A percentile compares a stretch with the other conserved stretches of the same genome.
Evolutionary conservation across 2,888 invertebrate genomes (phyloP).

Genomic region (Nomada hirtipes): DNA sequence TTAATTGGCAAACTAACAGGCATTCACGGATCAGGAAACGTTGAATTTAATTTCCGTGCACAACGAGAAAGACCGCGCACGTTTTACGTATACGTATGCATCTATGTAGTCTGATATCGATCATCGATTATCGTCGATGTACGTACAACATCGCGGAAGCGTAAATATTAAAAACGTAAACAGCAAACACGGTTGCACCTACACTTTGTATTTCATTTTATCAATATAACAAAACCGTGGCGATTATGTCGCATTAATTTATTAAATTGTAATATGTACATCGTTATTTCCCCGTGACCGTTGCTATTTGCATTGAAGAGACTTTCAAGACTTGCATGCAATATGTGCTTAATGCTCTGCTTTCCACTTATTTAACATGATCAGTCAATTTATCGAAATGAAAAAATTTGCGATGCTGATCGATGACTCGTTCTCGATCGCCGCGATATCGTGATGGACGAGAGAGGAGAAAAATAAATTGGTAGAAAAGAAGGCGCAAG

Average conservation of each 20-base stretch:
- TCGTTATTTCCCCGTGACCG: background rate
- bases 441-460: background rate
- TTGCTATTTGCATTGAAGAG: background rate
- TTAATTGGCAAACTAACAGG: constrained; percentile 49
- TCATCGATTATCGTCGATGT: constrained; percentile 5
- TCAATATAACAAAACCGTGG: background rate
- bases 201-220: background rate
- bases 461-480: constrained; percentile 9
- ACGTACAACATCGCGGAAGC: background rate
- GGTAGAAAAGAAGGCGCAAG: constrained; percentile 23
- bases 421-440: constrained; percentile 2
- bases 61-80: constrained; percentile 25
- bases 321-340: background rate
- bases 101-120: constrained; percentile 2
- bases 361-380: background rate
- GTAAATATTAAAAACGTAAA: constrained; percentile 26
- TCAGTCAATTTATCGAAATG: background rate
- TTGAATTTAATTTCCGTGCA: constrained; percentile 41
- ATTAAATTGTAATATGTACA: constrained; percentile 6
- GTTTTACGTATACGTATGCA: background rate
- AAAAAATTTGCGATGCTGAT: background rate
- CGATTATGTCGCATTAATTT: background rate
- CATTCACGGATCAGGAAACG: constrained; percentile 17
- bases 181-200: background rate
- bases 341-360: background rate